A percentile compares a stretch with the other conserved stretches of the same genome.
phyloP scores from a whole-genome alignment of 2,797 vertebrate species.

The Neostethus bicornis region DNA sequence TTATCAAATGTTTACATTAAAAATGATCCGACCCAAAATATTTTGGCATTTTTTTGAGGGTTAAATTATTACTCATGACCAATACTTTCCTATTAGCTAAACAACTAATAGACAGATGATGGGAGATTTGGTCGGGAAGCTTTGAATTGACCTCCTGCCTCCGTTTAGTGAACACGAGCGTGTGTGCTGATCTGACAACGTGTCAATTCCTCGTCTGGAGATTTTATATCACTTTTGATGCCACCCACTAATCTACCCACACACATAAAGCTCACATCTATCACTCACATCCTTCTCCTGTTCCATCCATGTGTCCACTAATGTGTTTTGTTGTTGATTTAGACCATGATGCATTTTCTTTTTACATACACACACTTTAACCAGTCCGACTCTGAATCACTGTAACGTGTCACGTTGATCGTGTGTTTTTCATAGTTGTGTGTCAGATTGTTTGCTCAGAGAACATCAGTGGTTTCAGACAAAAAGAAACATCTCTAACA shows the following conservation, averaged over 20 bases:
- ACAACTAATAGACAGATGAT: neutral
- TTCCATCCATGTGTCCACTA: slow-evolving; percentile 20
- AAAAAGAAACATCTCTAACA: too few relatives aligned
- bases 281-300: slow-evolving; percentile 18
- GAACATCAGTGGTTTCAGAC: too few relatives aligned
- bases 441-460: slow-evolving; percentile 23
- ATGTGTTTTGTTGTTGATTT: slow-evolving; percentile 14
- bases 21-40: too few relatives aligned
- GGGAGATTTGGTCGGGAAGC: slow-evolving; percentile 15
- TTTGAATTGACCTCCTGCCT: slow-evolving; percentile 22
- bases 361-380: slow-evolving; percentile 2
- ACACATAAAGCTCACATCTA: slow-evolving; percentile 8
- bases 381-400: neutral
- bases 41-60: too few relatives aligned
- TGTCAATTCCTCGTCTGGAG: slow-evolving; percentile 28
- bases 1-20: too few relatives aligned
- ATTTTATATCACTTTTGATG: slow-evolving; percentile 29
- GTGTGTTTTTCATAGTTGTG: slow-evolving; percentile 20
- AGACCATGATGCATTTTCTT: neutral
- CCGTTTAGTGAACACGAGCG: slow-evolving; percentile 9
- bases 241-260: slow-evolving; percentile 29
- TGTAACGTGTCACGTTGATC: slow-evolving; percentile 13
- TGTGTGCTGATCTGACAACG: slow-evolving; percentile 21
- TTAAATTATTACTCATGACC: neutral
- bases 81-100: neutral